Evolutionary conservation across 2,797 vertebrate genomes (phyloP), one percentile per base, ranked within the genome.

Genomic region (Esox lucius): DNA sequence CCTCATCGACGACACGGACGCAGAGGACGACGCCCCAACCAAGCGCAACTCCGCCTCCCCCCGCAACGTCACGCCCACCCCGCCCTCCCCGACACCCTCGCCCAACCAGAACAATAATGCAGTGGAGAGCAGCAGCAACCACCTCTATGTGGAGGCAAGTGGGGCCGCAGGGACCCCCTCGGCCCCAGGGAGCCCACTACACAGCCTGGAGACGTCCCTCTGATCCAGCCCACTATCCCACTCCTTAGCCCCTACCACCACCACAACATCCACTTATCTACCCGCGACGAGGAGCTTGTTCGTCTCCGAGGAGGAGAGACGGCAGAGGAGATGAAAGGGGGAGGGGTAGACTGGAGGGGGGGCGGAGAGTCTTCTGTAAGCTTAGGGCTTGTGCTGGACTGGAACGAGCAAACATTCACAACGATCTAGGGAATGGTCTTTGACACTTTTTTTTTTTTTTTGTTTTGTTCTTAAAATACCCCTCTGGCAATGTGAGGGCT

Each of bases 61-160:
- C 28, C 87, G 95, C 90, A 90, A 95, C 91, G 0, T 85, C 75
- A 94, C 94, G 56, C 95, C 96, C 86, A 94, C 95, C 39, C 95
- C 95, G 70, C 89, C 46, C 92, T 94, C 83, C 7, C 74, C 12
- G 62, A 78, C 77, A 64, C 94, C 86, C 87, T 97, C 98, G 84
- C 96, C 95, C 82, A 99, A 99, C 94, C 97, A 97, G 96, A 99
- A 99, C 94, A 99, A 99, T 97, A 99, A 99, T 81, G 97, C 97
- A 80, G 96, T 97, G 90, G 97, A 98, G 91, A 96, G 91, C 93
- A 93, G 91, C 93, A 93, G 95, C 87, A 94, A 96, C 93, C 96
- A 98, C 93, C 96, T 98, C 92, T 93, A 94, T 91, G 94, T 95
- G 80, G 96, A 97, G 93, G 94, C 91, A 91, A 95, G 95, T 90